Conservation (phyloP, 1,140 invertebrate species). For the Drosophila bocki region DNA sequence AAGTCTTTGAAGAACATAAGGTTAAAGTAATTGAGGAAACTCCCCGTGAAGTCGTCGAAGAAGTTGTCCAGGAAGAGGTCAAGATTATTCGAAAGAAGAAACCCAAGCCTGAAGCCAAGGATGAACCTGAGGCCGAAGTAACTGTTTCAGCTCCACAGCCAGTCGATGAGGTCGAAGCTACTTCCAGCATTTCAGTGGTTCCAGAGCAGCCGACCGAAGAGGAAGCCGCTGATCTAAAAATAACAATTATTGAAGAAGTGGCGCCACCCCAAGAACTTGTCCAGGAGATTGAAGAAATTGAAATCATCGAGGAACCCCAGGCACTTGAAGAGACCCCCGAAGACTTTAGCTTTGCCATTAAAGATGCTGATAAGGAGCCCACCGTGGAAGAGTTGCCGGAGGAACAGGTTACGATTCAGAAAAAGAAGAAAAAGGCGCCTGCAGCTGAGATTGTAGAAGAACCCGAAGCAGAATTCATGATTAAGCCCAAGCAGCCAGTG, state of each 20-base stretch:
- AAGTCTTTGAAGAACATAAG: conserved; percentile 62
- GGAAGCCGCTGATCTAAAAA: conserved; percentile 71
- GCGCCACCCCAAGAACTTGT: conserved; percentile 61
- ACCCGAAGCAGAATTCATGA: conserved; percentile 73
- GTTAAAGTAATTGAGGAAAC: conserved; percentile 73
- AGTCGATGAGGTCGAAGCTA: conserved; percentile 65
- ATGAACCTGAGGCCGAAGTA: conserved; percentile 67
- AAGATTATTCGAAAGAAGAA: conserved; percentile 75
- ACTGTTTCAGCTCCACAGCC: conserved; percentile 57
- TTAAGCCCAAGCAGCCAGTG: conserved; percentile 65
- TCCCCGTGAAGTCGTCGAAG: conserved; percentile 67
- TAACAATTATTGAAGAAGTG: conserved; percentile 69
- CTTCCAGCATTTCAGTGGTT: conserved; percentile 65
- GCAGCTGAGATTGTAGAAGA: conserved; percentile 65
- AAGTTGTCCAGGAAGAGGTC: conserved; percentile 65
- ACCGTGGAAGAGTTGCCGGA: conserved; percentile 69
- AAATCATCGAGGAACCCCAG: conserved; percentile 49
- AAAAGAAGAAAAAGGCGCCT: conserved; percentile 65
- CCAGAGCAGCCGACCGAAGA: conserved; percentile 72
- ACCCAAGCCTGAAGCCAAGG: conserved; percentile 53
- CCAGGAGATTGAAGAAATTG: conserved; percentile 73
- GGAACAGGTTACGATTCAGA: conserved; percentile 66
- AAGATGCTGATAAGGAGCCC: conserved; percentile 62
- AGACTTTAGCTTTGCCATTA: conserved; percentile 56
- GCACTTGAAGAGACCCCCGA: conserved; percentile 47